Evolutionary conservation across 2,113 vertebrate genomes (phyloP).

Genomic region (Neotragus pygmaeus): DNA sequence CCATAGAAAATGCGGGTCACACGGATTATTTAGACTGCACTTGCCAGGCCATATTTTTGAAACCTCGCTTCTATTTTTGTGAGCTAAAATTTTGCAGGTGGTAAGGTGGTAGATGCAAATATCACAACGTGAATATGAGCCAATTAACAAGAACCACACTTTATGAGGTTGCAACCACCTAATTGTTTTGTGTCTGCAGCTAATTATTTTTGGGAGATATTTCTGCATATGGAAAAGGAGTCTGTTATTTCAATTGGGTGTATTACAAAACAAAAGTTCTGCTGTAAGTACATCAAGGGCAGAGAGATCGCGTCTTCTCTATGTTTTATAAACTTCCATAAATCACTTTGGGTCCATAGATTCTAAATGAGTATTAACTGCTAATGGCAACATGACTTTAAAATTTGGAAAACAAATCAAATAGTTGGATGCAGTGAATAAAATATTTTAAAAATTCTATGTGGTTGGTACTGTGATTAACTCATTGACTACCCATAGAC

Average conservation of each 20-base stretch:
- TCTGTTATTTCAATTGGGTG: slow-evolving; percentile 49
- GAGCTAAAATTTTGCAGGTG: slow-evolving; percentile 69
- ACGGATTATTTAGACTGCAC: background rate
- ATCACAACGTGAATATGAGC: slow-evolving; percentile 54
- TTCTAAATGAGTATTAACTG: slow-evolving; percentile 19
- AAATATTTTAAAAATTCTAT: background rate
- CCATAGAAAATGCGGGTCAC: slow-evolving; percentile 39
- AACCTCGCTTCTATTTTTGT: slow-evolving; percentile 31
- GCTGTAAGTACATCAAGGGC: slow-evolving; percentile 36
- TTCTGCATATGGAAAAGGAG: slow-evolving; percentile 50
- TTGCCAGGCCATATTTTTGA: slow-evolving; percentile 37
- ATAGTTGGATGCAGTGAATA: background rate
- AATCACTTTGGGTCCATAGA: slow-evolving; percentile 16
- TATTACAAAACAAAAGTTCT: slow-evolving; percentile 47
- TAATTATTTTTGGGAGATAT: slow-evolving; percentile 72
- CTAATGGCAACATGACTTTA: background rate
- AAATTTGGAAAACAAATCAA: background rate
- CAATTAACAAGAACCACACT: slow-evolving; percentile 68
- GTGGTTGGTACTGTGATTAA: background rate
- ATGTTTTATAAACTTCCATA: slow-evolving; percentile 27
- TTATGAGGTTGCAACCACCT: slow-evolving; percentile 67
- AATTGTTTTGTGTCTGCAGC: slow-evolving; percentile 72
- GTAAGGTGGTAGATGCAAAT: slow-evolving; percentile 41
- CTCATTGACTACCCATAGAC: background rate
- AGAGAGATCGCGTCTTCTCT: slow-evolving; percentile 45